A percentile compares a stretch with the other conserved stretches of the same genome.
phyloP scores from a whole-genome alignment of 2,888 invertebrate species.

The Carterocephalus palaemon region DNA sequence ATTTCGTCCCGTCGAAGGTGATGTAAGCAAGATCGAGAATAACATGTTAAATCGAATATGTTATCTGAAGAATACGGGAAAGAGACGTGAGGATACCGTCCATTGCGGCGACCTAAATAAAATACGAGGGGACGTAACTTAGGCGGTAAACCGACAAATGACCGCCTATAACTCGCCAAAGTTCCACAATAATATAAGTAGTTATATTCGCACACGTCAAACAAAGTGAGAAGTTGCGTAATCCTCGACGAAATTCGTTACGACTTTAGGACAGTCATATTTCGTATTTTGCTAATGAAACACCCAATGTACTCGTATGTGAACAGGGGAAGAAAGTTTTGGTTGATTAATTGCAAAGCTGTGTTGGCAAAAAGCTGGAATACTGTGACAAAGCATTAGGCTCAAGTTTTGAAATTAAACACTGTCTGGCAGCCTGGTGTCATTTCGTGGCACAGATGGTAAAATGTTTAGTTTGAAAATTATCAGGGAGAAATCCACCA shows the following conservation, averaged over 20 bases:
- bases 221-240: conserved; percentile 34
- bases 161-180: conserved; percentile 31
- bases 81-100: conserved; percentile 20
- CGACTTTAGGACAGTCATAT: conserved; percentile 34
- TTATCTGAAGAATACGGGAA: conserved; percentile 15
- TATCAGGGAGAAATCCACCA: too few relatives aligned
- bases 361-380: conserved; percentile 23
- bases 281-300: conserved; percentile 26
- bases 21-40: conserved; percentile 10
- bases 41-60: conserved; percentile 18
- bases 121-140: conserved; percentile 34
- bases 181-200: conserved; percentile 29
- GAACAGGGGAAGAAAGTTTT: conserved; percentile 23
- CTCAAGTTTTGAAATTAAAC: conserved; percentile 21
- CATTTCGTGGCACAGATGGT: conserved; percentile 12
- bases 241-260: conserved; percentile 29
- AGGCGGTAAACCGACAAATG: conserved; percentile 32
- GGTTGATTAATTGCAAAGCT: conserved; percentile 24
- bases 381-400: conserved; percentile 19
- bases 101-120: conserved; percentile 28
- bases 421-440: too few relatives aligned
- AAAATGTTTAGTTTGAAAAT: conserved; percentile 2
- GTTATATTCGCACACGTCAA: conserved; percentile 26
- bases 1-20: conserved; percentile 13
- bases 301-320: conserved; percentile 25